Evolutionary conservation across 2,888 invertebrate species (phyloP).

Genomic region (Myopa testacea): DNA sequence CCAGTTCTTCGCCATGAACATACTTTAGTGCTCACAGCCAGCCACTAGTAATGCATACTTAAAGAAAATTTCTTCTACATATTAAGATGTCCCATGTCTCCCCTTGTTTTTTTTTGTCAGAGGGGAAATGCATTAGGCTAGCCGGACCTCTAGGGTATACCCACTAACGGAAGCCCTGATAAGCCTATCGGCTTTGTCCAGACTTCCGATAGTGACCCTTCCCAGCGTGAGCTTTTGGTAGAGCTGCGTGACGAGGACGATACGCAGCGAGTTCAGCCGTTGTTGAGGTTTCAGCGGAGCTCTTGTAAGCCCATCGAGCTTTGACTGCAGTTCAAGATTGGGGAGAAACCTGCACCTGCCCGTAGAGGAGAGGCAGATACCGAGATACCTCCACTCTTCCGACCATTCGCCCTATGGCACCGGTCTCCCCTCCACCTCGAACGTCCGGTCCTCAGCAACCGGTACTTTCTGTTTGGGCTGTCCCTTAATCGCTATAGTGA

Average conservation of each 20-base stretch:
- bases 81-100: no score
- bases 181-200: background rate
- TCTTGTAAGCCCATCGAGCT: background rate
- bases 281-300: conserved; percentile 20
- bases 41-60: no score
- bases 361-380: background rate
- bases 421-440: conserved; percentile 2
- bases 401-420: background rate
- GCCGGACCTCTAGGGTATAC: no score
- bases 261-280: background rate
- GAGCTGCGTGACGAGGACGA: background rate
- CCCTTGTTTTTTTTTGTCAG: no score
- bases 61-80: no score
- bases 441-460: no score
- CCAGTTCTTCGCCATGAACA: no score
- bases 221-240: conserved; percentile 15
- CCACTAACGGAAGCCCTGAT: conserved; percentile 2
- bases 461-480: no score
- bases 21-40: no score
- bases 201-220: background rate
- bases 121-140: no score
- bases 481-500: no score
- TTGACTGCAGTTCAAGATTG: background rate
- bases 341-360: conserved; percentile 11
- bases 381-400: conserved; percentile 15